Conservation (phyloP, 1,140 invertebrate genomes). For the Sarcophaga bullata region DNA sequence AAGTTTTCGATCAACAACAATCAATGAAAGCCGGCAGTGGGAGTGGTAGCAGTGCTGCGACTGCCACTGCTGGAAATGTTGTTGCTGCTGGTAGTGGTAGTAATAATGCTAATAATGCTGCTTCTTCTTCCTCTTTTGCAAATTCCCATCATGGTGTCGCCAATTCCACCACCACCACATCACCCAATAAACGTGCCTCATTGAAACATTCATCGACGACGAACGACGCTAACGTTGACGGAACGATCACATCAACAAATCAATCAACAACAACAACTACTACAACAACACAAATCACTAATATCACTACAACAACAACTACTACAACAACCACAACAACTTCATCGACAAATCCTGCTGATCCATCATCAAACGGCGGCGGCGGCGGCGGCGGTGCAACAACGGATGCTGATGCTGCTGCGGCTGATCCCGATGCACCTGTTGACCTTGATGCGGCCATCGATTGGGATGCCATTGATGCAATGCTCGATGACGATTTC, state of each 20-base stretch:
- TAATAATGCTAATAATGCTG: slow-evolving; percentile 67
- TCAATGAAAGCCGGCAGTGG: slow-evolving; percentile 62
- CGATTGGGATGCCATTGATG: slow-evolving; percentile 64
- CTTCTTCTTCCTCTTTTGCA: slow-evolving; percentile 67
- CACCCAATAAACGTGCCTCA: slow-evolving; percentile 55
- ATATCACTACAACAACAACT: slow-evolving; percentile 59
- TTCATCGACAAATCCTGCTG: slow-evolving; percentile 46
- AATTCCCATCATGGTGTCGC: slow-evolving; percentile 65
- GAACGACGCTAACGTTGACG: slow-evolving; percentile 46
- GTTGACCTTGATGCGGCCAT: slow-evolving; percentile 59
- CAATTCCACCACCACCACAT: slow-evolving; percentile 53
- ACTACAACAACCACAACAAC: slow-evolving; percentile 51
- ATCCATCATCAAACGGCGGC: slow-evolving; percentile 40
- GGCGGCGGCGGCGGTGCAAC: slow-evolving; percentile 19
- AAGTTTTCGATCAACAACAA: slow-evolving; percentile 52
- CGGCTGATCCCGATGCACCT: slow-evolving; percentile 46
- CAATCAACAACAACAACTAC: slow-evolving; percentile 52
- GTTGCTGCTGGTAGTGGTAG: slow-evolving; percentile 62
- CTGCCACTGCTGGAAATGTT: slow-evolving; percentile 59
- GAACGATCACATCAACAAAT: slow-evolving; percentile 45
- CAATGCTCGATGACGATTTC: slow-evolving; percentile 62
- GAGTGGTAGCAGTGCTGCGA: slow-evolving; percentile 55
- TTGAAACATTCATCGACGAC: slow-evolving; percentile 51
- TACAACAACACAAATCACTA: slow-evolving; percentile 55
- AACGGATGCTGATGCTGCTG: slow-evolving; percentile 48